Evolutionary conservation across 1,140 invertebrate genomes (phyloP).

Genomic region (Ditylenchus dipsaci): DNA sequence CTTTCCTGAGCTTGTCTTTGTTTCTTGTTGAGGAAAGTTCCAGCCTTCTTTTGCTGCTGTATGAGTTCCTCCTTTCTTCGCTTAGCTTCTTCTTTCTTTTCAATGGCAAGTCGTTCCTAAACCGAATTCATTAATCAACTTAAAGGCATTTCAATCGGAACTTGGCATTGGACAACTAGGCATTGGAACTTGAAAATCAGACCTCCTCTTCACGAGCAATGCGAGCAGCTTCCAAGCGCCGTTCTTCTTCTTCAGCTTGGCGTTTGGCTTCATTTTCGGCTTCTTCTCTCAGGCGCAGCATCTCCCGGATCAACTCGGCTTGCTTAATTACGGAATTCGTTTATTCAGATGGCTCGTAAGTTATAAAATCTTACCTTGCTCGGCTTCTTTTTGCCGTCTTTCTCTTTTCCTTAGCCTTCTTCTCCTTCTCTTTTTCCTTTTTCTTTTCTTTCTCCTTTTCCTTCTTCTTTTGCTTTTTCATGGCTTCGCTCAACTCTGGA

Average conservation of each 20-base stretch:
- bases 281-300: slow-evolving; percentile 29
- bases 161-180: too few relatives aligned
- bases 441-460: slow-evolving; percentile 66
- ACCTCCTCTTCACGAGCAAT: slow-evolving; percentile 34
- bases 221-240: slow-evolving; percentile 16
- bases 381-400: slow-evolving; percentile 41
- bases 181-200: neutral
- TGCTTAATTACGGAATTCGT: slow-evolving; percentile 1
- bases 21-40: slow-evolving; percentile 48
- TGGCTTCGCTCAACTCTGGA: slow-evolving; percentile 3
- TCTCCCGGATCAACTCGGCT: slow-evolving; percentile 37
- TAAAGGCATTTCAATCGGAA: too few relatives aligned
- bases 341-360: neutral
- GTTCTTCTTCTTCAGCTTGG: slow-evolving; percentile 34
- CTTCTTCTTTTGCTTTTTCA: slow-evolving; percentile 69
- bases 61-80: slow-evolving; percentile 44
- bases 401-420: slow-evolving; percentile 22
- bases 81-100: slow-evolving; percentile 45
- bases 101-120: slow-evolving; percentile 29
- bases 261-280: slow-evolving; percentile 33
- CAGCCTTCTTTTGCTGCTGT: slow-evolving; percentile 52
- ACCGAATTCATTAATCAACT: too few relatives aligned
- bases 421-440: slow-evolving; percentile 61
- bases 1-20: slow-evolving; percentile 30
- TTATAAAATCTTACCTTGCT: slow-evolving; percentile 19